phyloP scores from a whole-genome alignment of 2,113 vertebrate species.

The Coracopsis vasa region DNA sequence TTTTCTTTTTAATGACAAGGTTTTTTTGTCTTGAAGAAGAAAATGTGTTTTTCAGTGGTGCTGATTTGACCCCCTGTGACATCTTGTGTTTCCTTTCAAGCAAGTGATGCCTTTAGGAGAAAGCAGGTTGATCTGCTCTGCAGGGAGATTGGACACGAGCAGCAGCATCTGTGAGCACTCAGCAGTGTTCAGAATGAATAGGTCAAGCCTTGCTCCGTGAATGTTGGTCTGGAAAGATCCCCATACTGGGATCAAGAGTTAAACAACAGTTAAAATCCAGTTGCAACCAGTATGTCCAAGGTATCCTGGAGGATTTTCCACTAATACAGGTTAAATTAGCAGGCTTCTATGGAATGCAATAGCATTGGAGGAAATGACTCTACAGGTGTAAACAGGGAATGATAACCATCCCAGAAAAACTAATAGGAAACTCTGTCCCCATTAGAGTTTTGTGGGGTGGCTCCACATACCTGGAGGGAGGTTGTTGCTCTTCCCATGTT shows the following conservation, averaged over 20 bases:
- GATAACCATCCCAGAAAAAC: background rate
- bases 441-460: background rate
- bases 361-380: background rate
- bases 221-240: background rate
- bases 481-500: fast-evolving
- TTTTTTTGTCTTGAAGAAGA: background rate
- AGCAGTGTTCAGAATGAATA: fast-evolving
- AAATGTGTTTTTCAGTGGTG: fast-evolving
- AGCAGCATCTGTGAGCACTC: background rate
- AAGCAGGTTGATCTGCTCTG: background rate
- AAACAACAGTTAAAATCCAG: background rate
- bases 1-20: background rate
- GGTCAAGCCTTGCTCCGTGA: background rate
- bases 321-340: background rate
- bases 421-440: fast-evolving
- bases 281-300: background rate
- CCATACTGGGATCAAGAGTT: fast-evolving
- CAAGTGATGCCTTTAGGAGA: background rate
- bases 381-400: fast-evolving
- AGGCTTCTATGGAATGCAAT: background rate
- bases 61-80: background rate
- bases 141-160: background rate
- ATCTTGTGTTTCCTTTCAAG: background rate
- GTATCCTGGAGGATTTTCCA: background rate
- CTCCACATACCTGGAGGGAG: background rate